These are phyloP conservation scores for Ernsta delagoae DNA, from an alignment of 2,888 invertebrate genomes.

Conservation along the genomic window DNA sequence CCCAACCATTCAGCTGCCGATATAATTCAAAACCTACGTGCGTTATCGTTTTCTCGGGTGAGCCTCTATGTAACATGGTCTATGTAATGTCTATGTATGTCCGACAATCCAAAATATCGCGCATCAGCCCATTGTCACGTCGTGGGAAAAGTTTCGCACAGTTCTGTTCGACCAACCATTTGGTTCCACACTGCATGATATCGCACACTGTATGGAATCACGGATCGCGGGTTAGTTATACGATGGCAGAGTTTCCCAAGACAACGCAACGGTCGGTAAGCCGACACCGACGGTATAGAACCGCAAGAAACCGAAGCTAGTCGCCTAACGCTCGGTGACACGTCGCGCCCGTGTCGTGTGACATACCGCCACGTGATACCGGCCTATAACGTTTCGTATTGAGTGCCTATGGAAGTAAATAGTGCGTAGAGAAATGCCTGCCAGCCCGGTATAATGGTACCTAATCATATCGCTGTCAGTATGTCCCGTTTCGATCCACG, in stretches of 20 bases:
- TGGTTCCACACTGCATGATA: too few relatives aligned
- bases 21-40: too few relatives aligned
- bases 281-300: conserved; percentile 58
- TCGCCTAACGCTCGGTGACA: conserved; percentile 33
- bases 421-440: conserved; percentile 64
- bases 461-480: conserved; percentile 24
- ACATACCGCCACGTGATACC: conserved; percentile 71
- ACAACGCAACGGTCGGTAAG: conserved; percentile 48
- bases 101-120: too few relatives aligned
- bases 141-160: too few relatives aligned
- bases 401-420: conserved; percentile 61
- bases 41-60: too few relatives aligned
- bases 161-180: too few relatives aligned
- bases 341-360: conserved; percentile 57
- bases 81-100: too few relatives aligned
- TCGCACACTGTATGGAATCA: too few relatives aligned
- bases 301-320: conserved; percentile 66
- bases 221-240: too few relatives aligned
- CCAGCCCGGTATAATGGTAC: conserved; percentile 15
- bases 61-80: too few relatives aligned
- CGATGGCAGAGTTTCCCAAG: conserved; percentile 23
- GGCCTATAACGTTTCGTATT: conserved; percentile 64
- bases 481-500: conserved; percentile 15
- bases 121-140: too few relatives aligned
- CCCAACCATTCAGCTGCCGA: too few relatives aligned